phyloP scores from a whole-genome alignment of 1,140 invertebrate species.

The Pachyrhynchus sulphureomaculatus region DNA sequence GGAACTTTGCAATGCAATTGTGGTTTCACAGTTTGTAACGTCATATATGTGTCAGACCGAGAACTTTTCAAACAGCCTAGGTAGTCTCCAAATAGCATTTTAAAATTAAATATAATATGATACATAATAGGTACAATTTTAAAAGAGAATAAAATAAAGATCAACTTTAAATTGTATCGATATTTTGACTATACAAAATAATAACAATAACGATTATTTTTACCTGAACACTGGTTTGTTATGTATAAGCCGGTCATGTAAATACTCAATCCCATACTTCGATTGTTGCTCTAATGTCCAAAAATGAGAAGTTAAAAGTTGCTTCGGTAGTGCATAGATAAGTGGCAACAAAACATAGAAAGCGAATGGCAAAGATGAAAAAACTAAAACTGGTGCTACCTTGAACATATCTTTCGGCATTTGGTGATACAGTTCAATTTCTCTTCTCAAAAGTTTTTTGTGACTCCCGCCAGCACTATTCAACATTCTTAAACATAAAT shows the following conservation, averaged over 20 bases:
- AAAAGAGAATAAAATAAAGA: no score
- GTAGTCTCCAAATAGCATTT: no score
- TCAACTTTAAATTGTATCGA: no score
- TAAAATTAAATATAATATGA: no score
- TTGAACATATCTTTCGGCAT: constrained; percentile 79
- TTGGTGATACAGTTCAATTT: constrained; percentile 73
- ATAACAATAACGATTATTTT: background rate
- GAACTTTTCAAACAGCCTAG: no score
- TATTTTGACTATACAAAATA: no score
- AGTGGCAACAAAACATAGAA: constrained; percentile 85
- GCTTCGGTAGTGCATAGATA: constrained; percentile 72
- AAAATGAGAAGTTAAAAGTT: constrained; percentile 78
- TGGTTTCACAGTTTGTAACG: no score
- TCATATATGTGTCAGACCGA: no score
- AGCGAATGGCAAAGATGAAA: constrained; percentile 79
- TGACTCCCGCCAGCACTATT: constrained; percentile 57
- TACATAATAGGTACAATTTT: no score
- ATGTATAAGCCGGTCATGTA: constrained; percentile 62
- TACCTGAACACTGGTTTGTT: constrained; percentile 56
- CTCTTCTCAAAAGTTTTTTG: constrained; percentile 62
- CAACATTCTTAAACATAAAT: constrained; percentile 52
- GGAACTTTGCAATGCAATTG: no score
- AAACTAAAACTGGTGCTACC: constrained; percentile 74
- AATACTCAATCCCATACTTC: constrained; percentile 66
- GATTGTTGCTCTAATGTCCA: constrained; percentile 79